Evolutionary conservation across 1,140 invertebrate species (phyloP).

Genomic region (Lordiphosa clarofinis): DNA sequence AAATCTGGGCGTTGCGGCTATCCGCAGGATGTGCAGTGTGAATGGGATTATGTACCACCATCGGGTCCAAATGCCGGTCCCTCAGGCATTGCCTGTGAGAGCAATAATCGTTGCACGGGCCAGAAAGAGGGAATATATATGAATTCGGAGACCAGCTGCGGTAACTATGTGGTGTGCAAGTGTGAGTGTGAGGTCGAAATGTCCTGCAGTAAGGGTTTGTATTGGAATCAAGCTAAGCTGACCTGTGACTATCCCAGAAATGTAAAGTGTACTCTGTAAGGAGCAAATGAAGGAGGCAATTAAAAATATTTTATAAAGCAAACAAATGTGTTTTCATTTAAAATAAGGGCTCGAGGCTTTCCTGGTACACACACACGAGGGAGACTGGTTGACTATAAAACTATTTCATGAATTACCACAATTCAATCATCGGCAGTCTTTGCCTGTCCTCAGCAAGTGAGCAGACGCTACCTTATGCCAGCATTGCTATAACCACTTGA

Average conservation of each 20-base stretch:
- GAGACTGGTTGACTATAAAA: too few species aligned
- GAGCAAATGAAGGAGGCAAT: conserved; percentile 10
- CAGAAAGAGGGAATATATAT: conserved; percentile 30
- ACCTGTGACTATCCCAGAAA: conserved; percentile 40
- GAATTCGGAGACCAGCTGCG: conserved; percentile 34
- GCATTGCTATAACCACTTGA: too few species aligned
- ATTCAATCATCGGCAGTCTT: too few species aligned
- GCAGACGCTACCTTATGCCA: too few species aligned
- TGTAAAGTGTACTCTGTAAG: conserved; percentile 32
- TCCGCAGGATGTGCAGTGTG: conserved; percentile 36
- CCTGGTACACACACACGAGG: too few species aligned
- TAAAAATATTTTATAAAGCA: conserved; percentile 24
- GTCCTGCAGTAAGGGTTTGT: conserved; percentile 25
- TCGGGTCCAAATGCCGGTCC: conserved; percentile 51
- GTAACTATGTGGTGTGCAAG: conserved; percentile 41
- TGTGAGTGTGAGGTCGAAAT: conserved; percentile 57
- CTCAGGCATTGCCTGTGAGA: conserved; percentile 53
- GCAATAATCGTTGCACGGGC: conserved; percentile 40
- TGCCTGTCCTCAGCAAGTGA: too few species aligned
- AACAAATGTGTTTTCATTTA: not conserved
- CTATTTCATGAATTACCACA: too few species aligned
- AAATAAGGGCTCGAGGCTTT: too few species aligned
- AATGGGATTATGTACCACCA: conserved; percentile 48
- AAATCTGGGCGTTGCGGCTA: conserved; percentile 14
- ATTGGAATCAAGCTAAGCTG: conserved; percentile 21